These are phyloP conservation scores for Fukomys damarensis DNA, from an alignment of 2,113 vertebrate genomes.

Conservation along the genomic window DNA sequence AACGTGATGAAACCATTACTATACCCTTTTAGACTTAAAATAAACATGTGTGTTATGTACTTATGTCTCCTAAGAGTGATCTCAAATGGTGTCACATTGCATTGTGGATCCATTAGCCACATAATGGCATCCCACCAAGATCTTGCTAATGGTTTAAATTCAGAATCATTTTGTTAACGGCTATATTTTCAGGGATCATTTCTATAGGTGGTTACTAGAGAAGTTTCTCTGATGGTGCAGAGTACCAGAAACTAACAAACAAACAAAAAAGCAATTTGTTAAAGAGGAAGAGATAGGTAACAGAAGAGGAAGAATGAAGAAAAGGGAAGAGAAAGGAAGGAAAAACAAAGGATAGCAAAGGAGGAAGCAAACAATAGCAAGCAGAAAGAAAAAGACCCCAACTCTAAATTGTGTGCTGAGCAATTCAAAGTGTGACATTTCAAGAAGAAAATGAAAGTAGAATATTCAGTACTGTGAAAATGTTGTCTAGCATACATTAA, in stretches of 20 bases:
- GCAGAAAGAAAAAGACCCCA: neutral
- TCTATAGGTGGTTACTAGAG: no score
- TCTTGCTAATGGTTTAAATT: constrained; percentile 88
- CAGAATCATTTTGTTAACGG: constrained; percentile 68
- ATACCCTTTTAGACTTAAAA: constrained; percentile 87
- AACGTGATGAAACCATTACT: constrained; percentile 90
- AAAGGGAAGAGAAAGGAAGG: neutral
- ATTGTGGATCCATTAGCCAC: constrained; percentile 88
- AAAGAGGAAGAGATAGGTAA: neutral
- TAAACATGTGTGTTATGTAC: constrained; percentile 87
- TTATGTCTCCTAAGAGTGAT: constrained; percentile 84
- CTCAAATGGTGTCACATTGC: constrained; percentile 88
- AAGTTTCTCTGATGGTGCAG: no score
- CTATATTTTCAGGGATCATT: no score
- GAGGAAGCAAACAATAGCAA: neutral
- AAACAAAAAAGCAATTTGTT: no score
- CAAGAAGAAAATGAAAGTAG: neutral
- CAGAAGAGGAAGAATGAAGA: neutral
- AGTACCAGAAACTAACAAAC: no score
- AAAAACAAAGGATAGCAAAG: neutral
- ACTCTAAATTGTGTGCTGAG: neutral
- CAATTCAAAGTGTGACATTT: neutral
- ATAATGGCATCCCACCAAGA: constrained; percentile 86
- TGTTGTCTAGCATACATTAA: constrained; percentile 24
- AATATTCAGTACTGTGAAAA: constrained; percentile 36